phyloP scores from a whole-genome alignment of 1,140 invertebrate species.

The Leptopilina boulardi region DNA sequence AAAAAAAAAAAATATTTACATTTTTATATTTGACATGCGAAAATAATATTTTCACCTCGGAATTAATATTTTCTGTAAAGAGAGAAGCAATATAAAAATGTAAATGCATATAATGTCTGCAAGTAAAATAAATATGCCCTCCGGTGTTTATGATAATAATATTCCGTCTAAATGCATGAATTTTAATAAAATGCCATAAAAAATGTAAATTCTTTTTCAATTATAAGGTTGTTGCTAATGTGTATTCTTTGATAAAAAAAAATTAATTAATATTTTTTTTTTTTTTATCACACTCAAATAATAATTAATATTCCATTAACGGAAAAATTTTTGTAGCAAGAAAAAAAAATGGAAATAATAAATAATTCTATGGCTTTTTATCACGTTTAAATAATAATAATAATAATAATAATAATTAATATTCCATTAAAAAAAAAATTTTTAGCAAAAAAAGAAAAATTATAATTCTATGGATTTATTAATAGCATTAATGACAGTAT shows the following conservation, averaged over 20 bases:
- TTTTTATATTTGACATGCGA: neutral
- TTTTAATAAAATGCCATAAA: neutral
- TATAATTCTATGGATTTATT: neutral
- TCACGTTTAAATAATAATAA: too few relatives aligned
- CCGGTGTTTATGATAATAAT: neutral
- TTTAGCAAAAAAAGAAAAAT: neutral
- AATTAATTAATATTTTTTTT: too few relatives aligned
- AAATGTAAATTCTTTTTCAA: neutral
- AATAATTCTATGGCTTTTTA: neutral
- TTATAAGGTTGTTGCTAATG: neutral
- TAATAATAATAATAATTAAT: too few relatives aligned
- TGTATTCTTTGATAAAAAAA: too few relatives aligned
- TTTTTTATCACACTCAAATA: too few relatives aligned
- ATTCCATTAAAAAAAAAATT: too few relatives aligned
- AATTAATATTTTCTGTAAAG: neutral
- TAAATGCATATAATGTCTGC: constrained; percentile 1
- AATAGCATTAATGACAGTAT: neutral
- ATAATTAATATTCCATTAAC: too few relatives aligned
- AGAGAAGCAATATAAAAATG: neutral
- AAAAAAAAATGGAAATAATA: too few relatives aligned
- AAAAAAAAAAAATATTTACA: too few relatives aligned
- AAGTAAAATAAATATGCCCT: neutral
- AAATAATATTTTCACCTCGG: neutral
- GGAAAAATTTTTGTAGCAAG: too few relatives aligned
- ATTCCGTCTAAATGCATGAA: neutral